Evolutionary conservation across 2,113 vertebrate species (phyloP).

Genomic region (Eidolon helvum): DNA sequence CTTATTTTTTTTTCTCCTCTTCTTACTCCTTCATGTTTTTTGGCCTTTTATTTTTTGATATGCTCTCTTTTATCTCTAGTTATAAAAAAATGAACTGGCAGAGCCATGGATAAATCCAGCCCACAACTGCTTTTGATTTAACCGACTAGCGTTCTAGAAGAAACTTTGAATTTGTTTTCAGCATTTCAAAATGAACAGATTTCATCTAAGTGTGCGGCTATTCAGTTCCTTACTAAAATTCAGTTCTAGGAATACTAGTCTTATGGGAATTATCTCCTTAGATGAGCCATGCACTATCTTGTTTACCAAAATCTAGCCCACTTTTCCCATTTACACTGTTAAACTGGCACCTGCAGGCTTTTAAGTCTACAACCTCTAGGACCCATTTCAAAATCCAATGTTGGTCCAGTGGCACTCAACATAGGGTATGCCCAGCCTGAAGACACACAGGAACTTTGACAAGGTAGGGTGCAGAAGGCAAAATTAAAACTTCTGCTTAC

Average conservation of each 20-base stretch:
- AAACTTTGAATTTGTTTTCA: background rate
- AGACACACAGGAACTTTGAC: background rate
- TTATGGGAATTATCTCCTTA: background rate
- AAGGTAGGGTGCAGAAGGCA: background rate
- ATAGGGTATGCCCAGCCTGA: background rate
- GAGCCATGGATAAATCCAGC: background rate
- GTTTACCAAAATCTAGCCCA: background rate
- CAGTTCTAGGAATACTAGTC: background rate
- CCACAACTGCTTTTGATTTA: background rate
- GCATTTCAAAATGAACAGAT: background rate
- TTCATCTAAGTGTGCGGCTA: background rate
- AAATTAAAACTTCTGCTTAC: background rate
- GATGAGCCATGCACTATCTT: background rate
- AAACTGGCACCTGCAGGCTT: background rate
- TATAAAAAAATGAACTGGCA: background rate
- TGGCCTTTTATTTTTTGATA: background rate
- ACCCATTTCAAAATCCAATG: background rate
- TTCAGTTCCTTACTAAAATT: background rate
- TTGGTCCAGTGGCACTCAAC: background rate
- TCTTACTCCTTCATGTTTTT: background rate
- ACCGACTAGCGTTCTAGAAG: background rate
- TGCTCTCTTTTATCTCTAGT: background rate
- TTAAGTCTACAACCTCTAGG: background rate
- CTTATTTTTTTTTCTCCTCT: background rate
- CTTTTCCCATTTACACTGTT: background rate